phyloP scores from a whole-genome alignment of 2,888 invertebrate species.

The Polymixis flavicincta region DNA sequence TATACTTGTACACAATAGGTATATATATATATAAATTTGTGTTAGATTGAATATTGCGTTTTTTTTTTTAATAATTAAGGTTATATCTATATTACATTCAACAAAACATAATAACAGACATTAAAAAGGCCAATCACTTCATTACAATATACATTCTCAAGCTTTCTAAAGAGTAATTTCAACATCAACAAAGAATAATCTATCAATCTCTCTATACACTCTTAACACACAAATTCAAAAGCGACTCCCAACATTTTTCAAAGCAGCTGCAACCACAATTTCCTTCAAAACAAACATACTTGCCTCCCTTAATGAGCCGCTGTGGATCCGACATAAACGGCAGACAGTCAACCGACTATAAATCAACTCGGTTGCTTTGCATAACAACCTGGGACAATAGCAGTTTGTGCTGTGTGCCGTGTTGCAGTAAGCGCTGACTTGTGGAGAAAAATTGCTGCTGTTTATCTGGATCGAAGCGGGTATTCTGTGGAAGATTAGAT shows the following conservation, averaged over 20 bases:
- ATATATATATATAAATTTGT: too few relatives aligned
- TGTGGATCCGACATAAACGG: conserved; percentile 51
- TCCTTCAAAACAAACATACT: conserved; percentile 44
- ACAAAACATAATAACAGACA: neutral
- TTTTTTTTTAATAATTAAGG: too few relatives aligned
- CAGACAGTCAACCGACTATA: conserved; percentile 46
- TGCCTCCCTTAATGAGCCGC: conserved; percentile 49
- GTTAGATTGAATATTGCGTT: too few relatives aligned
- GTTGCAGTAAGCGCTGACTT: conserved; percentile 49
- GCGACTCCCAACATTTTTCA: conserved; percentile 4
- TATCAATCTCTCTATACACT: neutral
- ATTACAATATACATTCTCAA: too few relatives aligned
- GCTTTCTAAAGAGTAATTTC: neutral
- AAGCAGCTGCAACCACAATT: conserved; percentile 15
- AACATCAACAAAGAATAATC: neutral
- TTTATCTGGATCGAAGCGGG: conserved; percentile 10
- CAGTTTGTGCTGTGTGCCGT: conserved; percentile 37
- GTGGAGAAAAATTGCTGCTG: conserved; percentile 47
- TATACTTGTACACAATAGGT: too few relatives aligned
- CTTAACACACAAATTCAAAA: neutral
- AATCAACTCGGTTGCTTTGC: conserved; percentile 60
- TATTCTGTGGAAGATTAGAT: neutral
- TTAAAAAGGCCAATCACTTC: neutral
- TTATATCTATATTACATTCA: neutral
- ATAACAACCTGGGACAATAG: conserved; percentile 58